Conservation (phyloP, 2,888 invertebrate species). For the Drosophila bunnanda region DNA sequence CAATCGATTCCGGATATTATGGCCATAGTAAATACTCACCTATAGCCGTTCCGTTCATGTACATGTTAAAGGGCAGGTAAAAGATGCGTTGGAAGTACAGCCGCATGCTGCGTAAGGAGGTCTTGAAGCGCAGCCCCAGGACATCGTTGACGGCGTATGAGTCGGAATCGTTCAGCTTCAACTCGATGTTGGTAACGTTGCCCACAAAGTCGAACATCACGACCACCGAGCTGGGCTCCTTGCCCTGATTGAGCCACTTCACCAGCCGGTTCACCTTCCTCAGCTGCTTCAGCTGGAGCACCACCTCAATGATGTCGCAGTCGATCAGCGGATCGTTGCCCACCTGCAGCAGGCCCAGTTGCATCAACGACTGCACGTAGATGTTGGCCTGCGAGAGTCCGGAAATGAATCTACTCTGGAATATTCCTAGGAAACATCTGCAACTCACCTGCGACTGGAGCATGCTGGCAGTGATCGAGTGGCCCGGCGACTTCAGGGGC, state of each 20-base stretch:
- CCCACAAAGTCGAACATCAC: conserved; percentile 81
- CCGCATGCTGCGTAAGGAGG: conserved; percentile 84
- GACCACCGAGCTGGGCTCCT: conserved; percentile 44
- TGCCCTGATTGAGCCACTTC: conserved; percentile 44
- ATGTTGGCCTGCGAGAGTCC: conserved; percentile 69
- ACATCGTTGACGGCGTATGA: conserved; percentile 84
- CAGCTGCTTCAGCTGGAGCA: conserved; percentile 75
- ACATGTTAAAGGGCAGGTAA: conserved; percentile 85
- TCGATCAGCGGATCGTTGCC: conserved; percentile 80
- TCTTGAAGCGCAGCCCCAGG: conserved; percentile 85
- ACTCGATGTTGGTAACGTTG: conserved; percentile 74
- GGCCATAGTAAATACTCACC: conserved; percentile 61
- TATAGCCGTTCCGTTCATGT: conserved; percentile 82
- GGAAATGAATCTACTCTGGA: neutral
- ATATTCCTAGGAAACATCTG: neutral
- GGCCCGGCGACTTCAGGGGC: conserved; percentile 62
- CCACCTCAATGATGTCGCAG: conserved; percentile 81
- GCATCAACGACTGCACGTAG: conserved; percentile 81
- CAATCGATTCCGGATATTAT: too few relatives aligned
- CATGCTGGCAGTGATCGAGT: conserved; percentile 80
- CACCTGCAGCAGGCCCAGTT: conserved; percentile 82
- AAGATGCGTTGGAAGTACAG: conserved; percentile 85
- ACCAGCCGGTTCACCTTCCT: conserved; percentile 73
- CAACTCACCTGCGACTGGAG: conserved; percentile 71
- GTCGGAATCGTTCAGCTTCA: conserved; percentile 77